Conservation (phyloP, 2,888 invertebrate species). For the Lochmaea crataegi region DNA sequence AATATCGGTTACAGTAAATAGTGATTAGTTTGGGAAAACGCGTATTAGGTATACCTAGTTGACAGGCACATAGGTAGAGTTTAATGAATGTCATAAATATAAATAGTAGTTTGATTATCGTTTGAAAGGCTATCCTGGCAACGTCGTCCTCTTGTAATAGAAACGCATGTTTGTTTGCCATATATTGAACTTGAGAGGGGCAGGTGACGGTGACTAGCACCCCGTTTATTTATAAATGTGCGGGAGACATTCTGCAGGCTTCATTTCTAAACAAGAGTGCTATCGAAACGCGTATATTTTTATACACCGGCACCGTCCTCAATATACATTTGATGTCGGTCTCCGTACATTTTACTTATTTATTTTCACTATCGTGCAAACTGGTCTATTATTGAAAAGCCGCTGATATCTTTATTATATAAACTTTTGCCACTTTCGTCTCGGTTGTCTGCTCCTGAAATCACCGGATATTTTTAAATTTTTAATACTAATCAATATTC, state of each 20-base stretch:
- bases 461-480: constrained; percentile 32
- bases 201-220: constrained; percentile 59
- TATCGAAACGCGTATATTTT: constrained; percentile 61
- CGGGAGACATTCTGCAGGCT: constrained; percentile 63
- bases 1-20: constrained; percentile 49
- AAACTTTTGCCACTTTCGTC: constrained; percentile 37
- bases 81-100: constrained; percentile 56
- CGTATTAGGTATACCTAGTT: constrained; percentile 41
- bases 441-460: constrained; percentile 23
- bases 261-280: constrained; percentile 60
- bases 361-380: constrained; percentile 46
- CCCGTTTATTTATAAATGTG: constrained; percentile 62
- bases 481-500: constrained; percentile 16
- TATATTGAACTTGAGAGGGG: constrained; percentile 56
- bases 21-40: constrained; percentile 47
- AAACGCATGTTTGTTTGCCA: constrained; percentile 57
- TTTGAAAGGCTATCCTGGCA: constrained; percentile 49
- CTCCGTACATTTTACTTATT: constrained; percentile 54
- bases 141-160: constrained; percentile 54
- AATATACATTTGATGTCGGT: constrained; percentile 57
- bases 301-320: constrained; percentile 59
- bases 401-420: constrained; percentile 45
- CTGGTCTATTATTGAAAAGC: constrained; percentile 43
- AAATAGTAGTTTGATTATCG: constrained; percentile 53
- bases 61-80: constrained; percentile 44